Evolutionary conservation across 2,888 invertebrate genomes (phyloP), one percentile per base, ranked within the genome.

Genomic region (Parnassius glacialis): DNA sequence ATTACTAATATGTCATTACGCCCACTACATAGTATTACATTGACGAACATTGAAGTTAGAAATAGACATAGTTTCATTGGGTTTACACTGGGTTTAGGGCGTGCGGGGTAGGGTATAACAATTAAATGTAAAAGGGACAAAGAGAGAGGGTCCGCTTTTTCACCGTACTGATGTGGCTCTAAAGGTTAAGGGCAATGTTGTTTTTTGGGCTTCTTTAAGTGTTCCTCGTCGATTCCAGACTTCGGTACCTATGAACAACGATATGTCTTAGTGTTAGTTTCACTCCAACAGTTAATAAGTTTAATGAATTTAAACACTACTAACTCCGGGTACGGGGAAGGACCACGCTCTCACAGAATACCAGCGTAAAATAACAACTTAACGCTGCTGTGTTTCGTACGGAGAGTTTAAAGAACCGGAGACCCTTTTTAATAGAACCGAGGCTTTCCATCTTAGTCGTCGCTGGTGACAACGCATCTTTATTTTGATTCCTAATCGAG

Each of bases 131-230:
- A 65, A 60, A 67, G 68, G 70, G 64, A 69, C 68, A 68, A 59
- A 63, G 60, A 65, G 64, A 58, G 68, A 54, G 72, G 70, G 70
- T 77, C 87, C 86, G 85, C 85, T 81, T 79, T 82, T 83, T 81
- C 83, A 82, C 87, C 77, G 87, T 89, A 90, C 90, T 89, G 90
- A 90, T 72, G 74, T 75, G 75, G 73, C 68, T 82, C 75, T 87
- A 88, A 87, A 85, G 88, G 94, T 94, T 94, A 94, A 94, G 94
- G 94, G 92, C 93, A 93, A 83, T 94, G 94, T 82, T 93, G 94
- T 88, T 94, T 95, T 87, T 95, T 95, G 75, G 94, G 94, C 85
- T 95, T 95, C 92, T 95, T 95, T 84, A 95, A 94, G 79, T 96
- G 95, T 80, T 97, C 97, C 80, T 97, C 96, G 74, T 96, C 96